A percentile compares a stretch with the other conserved stretches of the same genome.
phyloP scores from a whole-genome alignment of 2,113 vertebrate genomes.

The Camarhynchus parvulus region DNA sequence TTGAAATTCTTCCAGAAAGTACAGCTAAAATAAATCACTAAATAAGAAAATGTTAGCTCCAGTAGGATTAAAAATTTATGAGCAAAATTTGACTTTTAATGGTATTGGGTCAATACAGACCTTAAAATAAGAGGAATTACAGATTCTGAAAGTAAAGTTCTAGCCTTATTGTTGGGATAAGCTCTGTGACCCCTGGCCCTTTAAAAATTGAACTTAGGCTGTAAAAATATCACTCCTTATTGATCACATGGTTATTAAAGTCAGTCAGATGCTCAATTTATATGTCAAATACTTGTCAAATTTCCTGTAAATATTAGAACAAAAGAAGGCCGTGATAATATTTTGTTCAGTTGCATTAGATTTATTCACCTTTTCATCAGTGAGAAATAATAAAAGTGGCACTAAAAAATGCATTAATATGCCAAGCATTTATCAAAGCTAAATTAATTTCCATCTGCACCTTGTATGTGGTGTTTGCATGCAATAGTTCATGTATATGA shows the following conservation, averaged over 20 bases:
- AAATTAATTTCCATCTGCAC: slow-evolving; percentile 14
- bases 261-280: slow-evolving; percentile 93
- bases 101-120: slow-evolving; percentile 4
- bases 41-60: not conserved
- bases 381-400: slow-evolving; percentile 68
- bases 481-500: not conserved
- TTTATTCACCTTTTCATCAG: slow-evolving; percentile 59
- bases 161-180: slow-evolving; percentile 90
- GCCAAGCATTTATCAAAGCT: slow-evolving; percentile 40
- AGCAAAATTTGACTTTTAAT: slow-evolving; percentile 49
- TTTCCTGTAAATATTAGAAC: slow-evolving; percentile 80
- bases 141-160: slow-evolving; percentile 76
- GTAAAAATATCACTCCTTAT: slow-evolving; percentile 98
- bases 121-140: slow-evolving; percentile 7
- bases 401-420: slow-evolving; percentile 60
- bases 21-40: not conserved
- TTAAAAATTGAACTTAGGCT: slow-evolving; percentile 92
- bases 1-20: not conserved
- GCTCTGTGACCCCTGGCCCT: slow-evolving; percentile 83
- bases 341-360: slow-evolving; percentile 52
- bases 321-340: slow-evolving; percentile 66
- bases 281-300: slow-evolving; percentile 92
- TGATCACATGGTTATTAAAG: slow-evolving; percentile 99
- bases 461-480: not conserved
- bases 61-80: not conserved